phyloP scores from a whole-genome alignment of 2,113 vertebrate species.

The Hepsetus odoe region DNA sequence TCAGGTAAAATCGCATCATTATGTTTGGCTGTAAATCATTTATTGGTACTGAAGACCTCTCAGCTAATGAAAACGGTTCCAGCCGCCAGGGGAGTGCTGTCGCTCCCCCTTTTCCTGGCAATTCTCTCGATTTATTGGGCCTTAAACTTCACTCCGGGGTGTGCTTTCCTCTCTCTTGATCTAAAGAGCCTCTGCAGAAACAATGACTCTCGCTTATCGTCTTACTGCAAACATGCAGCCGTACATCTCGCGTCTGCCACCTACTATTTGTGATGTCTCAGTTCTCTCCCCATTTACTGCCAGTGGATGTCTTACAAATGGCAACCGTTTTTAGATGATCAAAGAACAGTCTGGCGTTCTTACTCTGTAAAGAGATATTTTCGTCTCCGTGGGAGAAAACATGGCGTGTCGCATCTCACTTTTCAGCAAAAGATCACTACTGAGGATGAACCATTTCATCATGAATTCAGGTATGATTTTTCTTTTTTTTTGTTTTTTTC shows the following conservation, averaged over 20 bases:
- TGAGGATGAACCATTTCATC: slow-evolving; percentile 2
- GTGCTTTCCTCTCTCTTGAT: slow-evolving; percentile 64
- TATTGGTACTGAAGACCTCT: slow-evolving; percentile 53
- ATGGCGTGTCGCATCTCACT: slow-evolving; percentile 7
- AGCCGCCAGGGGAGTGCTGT: slow-evolving; percentile 53
- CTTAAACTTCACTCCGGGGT: slow-evolving; percentile 57
- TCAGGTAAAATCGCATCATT: slow-evolving; percentile 62
- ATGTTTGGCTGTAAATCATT: slow-evolving; percentile 68
- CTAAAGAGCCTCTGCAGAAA: slow-evolving; percentile 63
- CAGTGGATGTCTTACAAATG: slow-evolving; percentile 63
- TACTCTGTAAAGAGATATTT: slow-evolving; percentile 3
- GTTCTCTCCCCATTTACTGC: slow-evolving; percentile 60
- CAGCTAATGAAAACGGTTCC: slow-evolving; percentile 56
- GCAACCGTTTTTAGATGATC: slow-evolving; percentile 51
- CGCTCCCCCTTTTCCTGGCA: slow-evolving; percentile 45
- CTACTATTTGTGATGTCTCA: slow-evolving; percentile 68
- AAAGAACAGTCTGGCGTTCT: slow-evolving; percentile 18
- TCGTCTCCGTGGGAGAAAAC: slow-evolving; percentile 6
- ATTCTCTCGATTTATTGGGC: slow-evolving; percentile 64
- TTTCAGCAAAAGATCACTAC: slow-evolving; percentile 13
- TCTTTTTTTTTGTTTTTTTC: neutral
- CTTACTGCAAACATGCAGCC: slow-evolving; percentile 64
- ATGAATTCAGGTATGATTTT: neutral
- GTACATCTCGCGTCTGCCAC: slow-evolving; percentile 66
- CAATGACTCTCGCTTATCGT: slow-evolving; percentile 68